Evolutionary conservation across 2,797 vertebrate genomes (phyloP).

Genomic region (Anguilla obscura): DNA sequence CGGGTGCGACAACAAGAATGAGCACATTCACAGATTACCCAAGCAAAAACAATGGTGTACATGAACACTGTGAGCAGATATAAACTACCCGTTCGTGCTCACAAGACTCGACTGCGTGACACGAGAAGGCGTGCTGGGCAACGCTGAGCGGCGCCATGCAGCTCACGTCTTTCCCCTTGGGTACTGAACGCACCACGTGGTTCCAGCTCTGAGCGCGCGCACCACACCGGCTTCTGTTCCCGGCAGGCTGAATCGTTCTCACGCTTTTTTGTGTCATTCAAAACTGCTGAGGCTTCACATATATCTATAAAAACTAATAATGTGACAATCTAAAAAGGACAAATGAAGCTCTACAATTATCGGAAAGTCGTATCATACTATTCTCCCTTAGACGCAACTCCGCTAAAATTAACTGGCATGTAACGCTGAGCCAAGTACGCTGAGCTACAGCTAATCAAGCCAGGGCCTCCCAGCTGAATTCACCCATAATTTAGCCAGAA

Average conservation of each 20-base stretch:
- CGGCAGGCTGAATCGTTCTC: background rate
- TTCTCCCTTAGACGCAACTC: background rate
- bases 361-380: no score
- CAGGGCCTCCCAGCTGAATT: background rate
- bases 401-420: background rate
- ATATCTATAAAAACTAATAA: background rate
- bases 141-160: conserved; percentile 51
- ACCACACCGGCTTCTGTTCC: conserved; percentile 54
- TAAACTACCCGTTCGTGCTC: conserved; percentile 3
- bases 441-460: background rate
- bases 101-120: background rate
- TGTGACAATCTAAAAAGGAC: background rate
- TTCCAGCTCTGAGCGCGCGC: conserved; percentile 57
- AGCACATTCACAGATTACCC: background rate
- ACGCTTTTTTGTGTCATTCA: conserved; percentile 23
- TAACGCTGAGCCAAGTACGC: background rate
- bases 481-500: background rate
- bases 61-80: background rate
- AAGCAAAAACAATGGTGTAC: background rate
- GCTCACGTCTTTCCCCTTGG: conserved; percentile 55
- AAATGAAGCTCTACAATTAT: background rate
- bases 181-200: conserved; percentile 66
- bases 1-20: background rate
- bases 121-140: conserved; percentile 16
- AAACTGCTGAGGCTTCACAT: conserved; percentile 5